Percentiles rank a stretch among this genome's conserved stretches.
phyloP scores from a whole-genome alignment of 2,888 invertebrate genomes.

The Frankliniella intonsa region DNA sequence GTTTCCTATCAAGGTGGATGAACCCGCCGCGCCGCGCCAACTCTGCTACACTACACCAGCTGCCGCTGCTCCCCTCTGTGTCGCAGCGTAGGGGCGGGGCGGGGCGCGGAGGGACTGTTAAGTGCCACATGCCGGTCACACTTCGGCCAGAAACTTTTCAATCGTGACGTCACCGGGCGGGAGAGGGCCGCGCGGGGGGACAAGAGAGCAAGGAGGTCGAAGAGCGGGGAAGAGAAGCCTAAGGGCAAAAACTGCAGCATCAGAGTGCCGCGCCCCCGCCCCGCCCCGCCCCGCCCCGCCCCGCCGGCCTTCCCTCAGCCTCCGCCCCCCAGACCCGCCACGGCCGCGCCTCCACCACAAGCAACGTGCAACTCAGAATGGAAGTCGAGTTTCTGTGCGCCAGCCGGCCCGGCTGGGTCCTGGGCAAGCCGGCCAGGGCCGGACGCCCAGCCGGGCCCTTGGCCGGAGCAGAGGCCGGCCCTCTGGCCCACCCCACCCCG shows the following conservation, averaged over 20 bases:
- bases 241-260: not conserved
- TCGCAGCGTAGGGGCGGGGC: no score
- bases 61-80: no score
- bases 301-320: not conserved
- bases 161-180: slow-evolving; percentile 2
- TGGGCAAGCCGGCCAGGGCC: no score
- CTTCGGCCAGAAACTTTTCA: slow-evolving; percentile 8
- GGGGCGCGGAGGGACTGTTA: not conserved
- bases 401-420: no score
- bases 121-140: slow-evolving; percentile 21
- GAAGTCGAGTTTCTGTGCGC: not conserved
- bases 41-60: no score
- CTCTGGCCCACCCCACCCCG: not conserved
- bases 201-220: not conserved
- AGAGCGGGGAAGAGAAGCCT: not conserved
- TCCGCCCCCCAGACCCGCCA: not conserved
- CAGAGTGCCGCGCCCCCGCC: not conserved
- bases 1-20: no score
- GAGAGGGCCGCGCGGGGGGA: not conserved
- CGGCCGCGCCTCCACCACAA: not conserved
- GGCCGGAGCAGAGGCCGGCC: no score
- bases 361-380: slow-evolving; percentile 18
- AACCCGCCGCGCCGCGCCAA: no score
- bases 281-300: not conserved
- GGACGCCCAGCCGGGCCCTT: not conserved